Base-by-base conservation (phyloP, 2,797 vertebrate genomes). In the Anisognathus igniventris region DNA sequence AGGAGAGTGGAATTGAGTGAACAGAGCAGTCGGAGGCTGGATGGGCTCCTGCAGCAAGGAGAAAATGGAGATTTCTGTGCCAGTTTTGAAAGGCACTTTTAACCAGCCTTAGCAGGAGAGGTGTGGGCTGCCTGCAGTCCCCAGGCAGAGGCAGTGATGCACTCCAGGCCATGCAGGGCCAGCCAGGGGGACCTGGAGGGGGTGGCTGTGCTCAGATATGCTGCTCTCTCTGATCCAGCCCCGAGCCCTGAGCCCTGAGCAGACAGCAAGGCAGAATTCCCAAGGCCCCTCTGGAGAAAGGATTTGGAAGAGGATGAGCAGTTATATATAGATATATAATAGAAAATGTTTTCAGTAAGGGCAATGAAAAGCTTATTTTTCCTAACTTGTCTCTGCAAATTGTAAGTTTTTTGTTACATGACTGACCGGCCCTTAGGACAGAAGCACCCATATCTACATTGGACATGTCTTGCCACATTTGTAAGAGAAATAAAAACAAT, bases 191-290 rank as follows among this genome's bases (percentile, higher is more conserved):
- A 17, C 8, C 73, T 37, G 44, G 16, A 66, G 60, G 0, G 1
- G 9, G 7, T 22, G 56, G 10, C 28, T 35, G 9, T 2, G 5
- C 44, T 58, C 21, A 51, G 40, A 17, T 3, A 9, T 0, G 1
- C 28, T 64, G 17, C 14, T 75, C 19, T 30, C 16, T 74, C 30
- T 24, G 19, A 53, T 57, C 37, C 39, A 47, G 17, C 28, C 42
- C 47, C 35, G n/a, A 35, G 20, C 3, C 42, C 47, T 39, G n/a
- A 35, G 20, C 3, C 42, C 39, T 39, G n/a, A n/a, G 22, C 3
- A 4, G 51, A 14, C 71, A 79, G 14, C 1, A 3, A 31, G 33
- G 27, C 11, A 64, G 14, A 53, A 7, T 8, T 75, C 23, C 10
- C 67, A 27, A 33, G 7, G 4, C 8, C 5, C 4, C 14, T 30